These are phyloP conservation scores for Epinotia brunnichana DNA, from an alignment of 2,888 invertebrate genomes.

Conservation along the genomic window DNA sequence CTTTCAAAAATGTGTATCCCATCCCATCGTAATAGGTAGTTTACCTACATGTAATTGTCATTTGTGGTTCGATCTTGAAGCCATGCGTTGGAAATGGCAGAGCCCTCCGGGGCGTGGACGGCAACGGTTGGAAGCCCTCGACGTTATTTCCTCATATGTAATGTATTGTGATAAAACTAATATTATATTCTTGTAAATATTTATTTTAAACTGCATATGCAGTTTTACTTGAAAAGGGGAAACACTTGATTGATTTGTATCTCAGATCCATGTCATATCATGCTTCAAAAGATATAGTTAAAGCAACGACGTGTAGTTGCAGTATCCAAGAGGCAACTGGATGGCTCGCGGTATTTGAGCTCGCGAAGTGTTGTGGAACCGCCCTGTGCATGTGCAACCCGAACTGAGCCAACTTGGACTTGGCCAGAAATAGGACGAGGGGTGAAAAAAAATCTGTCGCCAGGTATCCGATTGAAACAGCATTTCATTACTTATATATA, in stretches of 20 bases:
- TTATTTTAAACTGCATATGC: slow-evolving; percentile 14
- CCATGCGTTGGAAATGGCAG: background rate
- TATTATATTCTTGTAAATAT: slow-evolving; percentile 42
- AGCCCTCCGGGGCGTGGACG: background rate
- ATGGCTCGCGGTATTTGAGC: too few relatives aligned
- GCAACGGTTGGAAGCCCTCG: slow-evolving; percentile 7
- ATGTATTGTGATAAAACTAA: slow-evolving; percentile 36
- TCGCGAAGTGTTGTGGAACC: too few relatives aligned
- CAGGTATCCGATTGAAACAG: too few relatives aligned
- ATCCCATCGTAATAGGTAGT: too few relatives aligned
- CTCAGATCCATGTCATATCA: background rate
- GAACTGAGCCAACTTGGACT: too few relatives aligned
- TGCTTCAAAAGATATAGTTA: background rate
- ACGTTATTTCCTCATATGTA: background rate
- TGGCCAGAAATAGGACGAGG: too few relatives aligned
- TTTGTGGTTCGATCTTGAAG: background rate
- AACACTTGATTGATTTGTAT: background rate
- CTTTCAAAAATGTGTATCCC: too few relatives aligned
- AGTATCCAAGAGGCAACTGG: too few relatives aligned
- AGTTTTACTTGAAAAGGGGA: slow-evolving; percentile 2
- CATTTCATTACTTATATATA: too few relatives aligned
- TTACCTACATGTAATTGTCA: background rate
- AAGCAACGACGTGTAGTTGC: too few relatives aligned
- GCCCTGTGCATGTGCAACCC: too few relatives aligned
- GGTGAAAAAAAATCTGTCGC: too few relatives aligned